Evolutionary conservation across 2,113 vertebrate species (phyloP), one percentile per base, ranked within the genome.

Genomic region (Sebastes fasciatus): DNA sequence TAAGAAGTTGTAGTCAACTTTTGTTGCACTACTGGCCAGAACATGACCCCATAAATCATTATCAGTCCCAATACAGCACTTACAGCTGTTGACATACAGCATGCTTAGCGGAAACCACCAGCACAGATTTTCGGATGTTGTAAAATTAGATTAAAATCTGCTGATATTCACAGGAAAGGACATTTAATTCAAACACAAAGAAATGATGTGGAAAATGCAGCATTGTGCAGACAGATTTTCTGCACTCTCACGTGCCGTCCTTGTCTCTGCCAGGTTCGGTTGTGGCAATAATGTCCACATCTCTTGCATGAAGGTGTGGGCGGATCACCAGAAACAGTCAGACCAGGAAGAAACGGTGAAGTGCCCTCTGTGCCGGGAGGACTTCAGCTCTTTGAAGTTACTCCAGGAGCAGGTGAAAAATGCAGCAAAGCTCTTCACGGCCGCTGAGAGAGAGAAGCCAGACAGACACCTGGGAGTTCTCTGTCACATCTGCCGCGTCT

Each of bases 221-320:
- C 52, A 3, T 16, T 45, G 42, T 71, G 16, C 16, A 21, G 64
- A 74, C 23, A n/a, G 60, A 68, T 61, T 72, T 66, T 13, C 42
- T 70, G n/a, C 1, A 0, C 19, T 12, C 17, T 40, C 55, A 9
- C 2, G 4, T n/a, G 17, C 49, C 45, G 3, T 57, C 63, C 14
- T 49, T 12, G 10, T 69, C 54, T 80, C 16, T 60, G 5, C 16
- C 66, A 97, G 96, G 81, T 95, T 94, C 43, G 89, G 94, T 42
- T 95, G 92, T 80, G 95, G 93, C 68, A 97, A 96, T 77, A 95
- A 84, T 0, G 4, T 96, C 66, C 95, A 97, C 80, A 93, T 96
- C 80, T 94, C 91, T 65, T 95, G 95, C 76, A 92, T 94, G 94
- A 96, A 95, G 75, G 89, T 94, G 49, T 94, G 95, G 92, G 90